Evolutionary conservation across 2,888 invertebrate genomes (phyloP).

Genomic region (Ctenicera cuprea): DNA sequence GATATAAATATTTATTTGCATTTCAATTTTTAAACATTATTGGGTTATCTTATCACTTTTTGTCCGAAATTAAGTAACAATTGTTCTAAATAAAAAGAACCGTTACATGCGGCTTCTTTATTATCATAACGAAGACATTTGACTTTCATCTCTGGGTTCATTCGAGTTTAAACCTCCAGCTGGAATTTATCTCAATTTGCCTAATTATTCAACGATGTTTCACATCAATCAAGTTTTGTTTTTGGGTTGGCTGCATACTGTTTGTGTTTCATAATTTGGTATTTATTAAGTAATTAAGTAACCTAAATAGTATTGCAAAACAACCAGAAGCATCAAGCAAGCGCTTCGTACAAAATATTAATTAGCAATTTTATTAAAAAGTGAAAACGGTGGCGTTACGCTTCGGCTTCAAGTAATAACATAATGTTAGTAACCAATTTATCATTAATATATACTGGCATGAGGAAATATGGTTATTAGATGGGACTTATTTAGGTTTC

Average conservation of each 20-base stretch:
- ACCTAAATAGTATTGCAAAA: constrained; percentile 15
- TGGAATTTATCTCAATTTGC: background rate
- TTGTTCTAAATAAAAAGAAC: no score
- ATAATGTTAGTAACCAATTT: constrained; percentile 13
- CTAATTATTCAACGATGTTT: constrained; percentile 6
- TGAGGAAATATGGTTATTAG: constrained; percentile 19
- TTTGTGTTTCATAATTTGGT: constrained; percentile 9
- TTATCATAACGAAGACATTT: background rate
- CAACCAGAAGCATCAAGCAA: constrained; percentile 17
- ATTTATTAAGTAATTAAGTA: constrained; percentile 11
- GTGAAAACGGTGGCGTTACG: constrained; percentile 28
- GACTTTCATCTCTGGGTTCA: constrained; percentile 1
- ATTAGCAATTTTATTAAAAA: constrained; percentile 25
- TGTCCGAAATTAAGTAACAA: no score
- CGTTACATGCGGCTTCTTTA: no score
- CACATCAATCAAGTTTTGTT: constrained; percentile 14
- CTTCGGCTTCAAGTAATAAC: constrained; percentile 8
- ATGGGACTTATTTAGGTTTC: constrained; percentile 14
- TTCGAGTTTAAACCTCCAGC: background rate
- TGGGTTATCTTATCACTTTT: background rate
- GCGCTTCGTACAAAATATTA: constrained; percentile 5
- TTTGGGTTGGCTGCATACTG: background rate
- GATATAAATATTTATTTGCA: background rate
- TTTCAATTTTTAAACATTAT: background rate
- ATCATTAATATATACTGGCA: background rate